Percentiles rank a stretch among this genome's conserved stretches.
Conservation (phyloP, 2,888 invertebrate genomes). For the Hemistola chrysoprasaria region DNA sequence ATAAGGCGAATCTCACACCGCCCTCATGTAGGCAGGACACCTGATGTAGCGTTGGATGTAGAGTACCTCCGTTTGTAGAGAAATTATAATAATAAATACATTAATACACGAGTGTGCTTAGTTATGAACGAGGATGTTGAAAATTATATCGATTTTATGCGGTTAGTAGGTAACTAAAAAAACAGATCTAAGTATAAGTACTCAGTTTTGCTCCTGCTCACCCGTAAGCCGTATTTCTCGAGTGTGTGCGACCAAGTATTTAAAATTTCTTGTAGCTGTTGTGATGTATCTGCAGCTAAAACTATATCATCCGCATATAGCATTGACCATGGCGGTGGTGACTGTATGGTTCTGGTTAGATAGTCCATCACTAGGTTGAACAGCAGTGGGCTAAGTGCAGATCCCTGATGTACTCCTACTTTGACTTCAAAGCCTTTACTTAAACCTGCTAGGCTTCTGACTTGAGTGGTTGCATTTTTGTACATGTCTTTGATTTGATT, state of each 20-base stretch:
- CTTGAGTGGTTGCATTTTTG: not conserved
- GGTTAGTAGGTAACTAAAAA: too few species aligned
- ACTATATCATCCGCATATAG: conserved; percentile 1
- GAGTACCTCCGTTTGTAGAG: too few species aligned
- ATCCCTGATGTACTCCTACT: conserved; percentile 1
- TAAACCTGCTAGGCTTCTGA: not conserved
- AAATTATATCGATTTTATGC: too few species aligned
- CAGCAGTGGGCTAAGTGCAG: not conserved
- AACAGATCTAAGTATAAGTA: too few species aligned
- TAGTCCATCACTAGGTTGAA: conserved; percentile 2
- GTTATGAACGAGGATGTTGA: too few species aligned
- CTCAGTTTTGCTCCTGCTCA: not conserved
- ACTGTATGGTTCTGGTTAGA: not conserved
- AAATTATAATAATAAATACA: too few species aligned
- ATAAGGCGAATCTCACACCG: too few species aligned
- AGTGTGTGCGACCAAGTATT: not conserved
- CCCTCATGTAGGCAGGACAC: too few species aligned
- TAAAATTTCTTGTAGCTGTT: not conserved
- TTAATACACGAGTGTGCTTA: too few species aligned
- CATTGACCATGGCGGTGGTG: not conserved
- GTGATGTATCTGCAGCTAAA: not conserved
- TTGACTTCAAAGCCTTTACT: not conserved
- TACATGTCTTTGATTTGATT: not conserved
- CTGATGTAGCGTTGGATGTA: too few species aligned
- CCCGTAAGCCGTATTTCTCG: not conserved